These are phyloP conservation scores for Oppia nitens DNA, from an alignment of 1,140 invertebrate species.

Conservation along the genomic window DNA sequence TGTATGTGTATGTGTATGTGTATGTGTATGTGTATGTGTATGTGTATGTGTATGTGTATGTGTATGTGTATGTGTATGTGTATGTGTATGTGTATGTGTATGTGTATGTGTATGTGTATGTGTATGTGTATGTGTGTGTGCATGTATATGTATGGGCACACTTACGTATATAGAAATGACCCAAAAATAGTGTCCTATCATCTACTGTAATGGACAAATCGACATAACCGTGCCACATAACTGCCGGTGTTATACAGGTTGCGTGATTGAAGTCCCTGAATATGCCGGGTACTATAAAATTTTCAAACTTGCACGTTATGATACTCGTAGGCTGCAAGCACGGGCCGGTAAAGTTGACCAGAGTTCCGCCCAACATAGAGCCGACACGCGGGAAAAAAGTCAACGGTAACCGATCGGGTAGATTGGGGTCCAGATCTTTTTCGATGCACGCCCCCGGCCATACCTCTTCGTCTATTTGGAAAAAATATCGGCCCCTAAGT, in stretches of 20 bases:
- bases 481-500: constrained; percentile 74
- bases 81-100: no score
- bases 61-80: no score
- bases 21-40: no score
- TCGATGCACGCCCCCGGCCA: constrained; percentile 62
- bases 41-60: no score
- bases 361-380: constrained; percentile 83
- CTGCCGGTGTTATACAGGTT: constrained; percentile 66
- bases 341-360: constrained; percentile 86
- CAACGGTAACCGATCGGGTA: constrained; percentile 39
- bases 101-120: no score
- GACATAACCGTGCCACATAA: constrained; percentile 79
- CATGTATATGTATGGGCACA: no score
- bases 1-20: no score
- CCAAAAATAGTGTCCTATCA: constrained; percentile 69
- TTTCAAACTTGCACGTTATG: constrained; percentile 46
- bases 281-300: constrained; percentile 24
- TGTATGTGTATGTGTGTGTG: no score
- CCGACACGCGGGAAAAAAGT: constrained; percentile 81
- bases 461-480: constrained; percentile 85
- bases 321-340: constrained; percentile 57
- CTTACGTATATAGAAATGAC: constrained; percentile 74
- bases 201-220: constrained; percentile 64
- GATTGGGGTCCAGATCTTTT: constrained; percentile 24
- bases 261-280: constrained; percentile 45